Evolutionary conservation across 2,113 vertebrate species (phyloP).

Genomic region (Fulica atra): DNA sequence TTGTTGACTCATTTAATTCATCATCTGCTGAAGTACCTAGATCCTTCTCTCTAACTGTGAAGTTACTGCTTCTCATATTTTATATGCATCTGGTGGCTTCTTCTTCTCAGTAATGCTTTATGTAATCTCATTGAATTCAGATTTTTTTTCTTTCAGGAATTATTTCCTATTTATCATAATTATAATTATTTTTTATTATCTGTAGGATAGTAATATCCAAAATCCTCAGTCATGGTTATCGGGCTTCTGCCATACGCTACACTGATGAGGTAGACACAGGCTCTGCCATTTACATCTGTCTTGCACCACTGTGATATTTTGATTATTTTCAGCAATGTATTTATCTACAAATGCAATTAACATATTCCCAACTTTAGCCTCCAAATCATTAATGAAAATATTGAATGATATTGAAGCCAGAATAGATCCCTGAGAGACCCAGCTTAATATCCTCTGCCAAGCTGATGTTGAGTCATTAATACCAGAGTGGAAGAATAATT

Average conservation of each 20-base stretch:
- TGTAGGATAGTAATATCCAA: not conserved
- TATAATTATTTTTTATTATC: not conserved
- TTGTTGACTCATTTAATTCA: constrained; percentile 66
- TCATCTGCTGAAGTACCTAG: constrained; percentile 36
- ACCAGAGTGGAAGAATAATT: constrained; percentile 38
- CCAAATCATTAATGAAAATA: constrained; percentile 64
- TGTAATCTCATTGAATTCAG: not conserved
- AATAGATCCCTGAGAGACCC: constrained; percentile 26
- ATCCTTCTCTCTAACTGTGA: not conserved
- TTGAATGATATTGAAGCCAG: constrained; percentile 49
- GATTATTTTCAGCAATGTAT: constrained; percentile 13
- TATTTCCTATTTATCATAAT: not conserved
- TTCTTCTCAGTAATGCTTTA: not conserved
- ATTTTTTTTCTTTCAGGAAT: not conserved
- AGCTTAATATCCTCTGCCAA: constrained; percentile 54
- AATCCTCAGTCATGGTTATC: not conserved
- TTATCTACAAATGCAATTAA: constrained; percentile 35
- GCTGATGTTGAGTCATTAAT: constrained; percentile 62
- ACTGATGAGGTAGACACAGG: not conserved
- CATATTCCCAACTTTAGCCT: constrained; percentile 31
- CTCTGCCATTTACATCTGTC: not conserved
- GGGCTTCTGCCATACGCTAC: not conserved
- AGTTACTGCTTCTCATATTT: not conserved
- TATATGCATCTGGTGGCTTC: not conserved
- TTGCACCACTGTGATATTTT: not conserved